phyloP scores from a whole-genome alignment of 2,888 invertebrate genomes.

The Augochlorella aurata region DNA sequence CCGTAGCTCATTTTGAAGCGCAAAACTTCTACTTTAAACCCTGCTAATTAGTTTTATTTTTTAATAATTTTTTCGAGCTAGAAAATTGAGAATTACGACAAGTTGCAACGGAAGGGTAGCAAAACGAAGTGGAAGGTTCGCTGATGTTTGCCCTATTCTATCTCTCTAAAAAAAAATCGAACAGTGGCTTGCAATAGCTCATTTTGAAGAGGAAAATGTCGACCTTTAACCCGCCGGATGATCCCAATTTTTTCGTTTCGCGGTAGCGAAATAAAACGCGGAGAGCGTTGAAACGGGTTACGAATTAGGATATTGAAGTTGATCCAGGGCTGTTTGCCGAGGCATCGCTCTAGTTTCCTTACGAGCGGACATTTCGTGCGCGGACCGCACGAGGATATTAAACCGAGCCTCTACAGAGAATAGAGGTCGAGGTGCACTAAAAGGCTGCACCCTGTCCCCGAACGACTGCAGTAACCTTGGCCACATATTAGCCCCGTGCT shows the following conservation, averaged over 20 bases:
- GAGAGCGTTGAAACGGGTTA: neutral
- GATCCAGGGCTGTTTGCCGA: neutral
- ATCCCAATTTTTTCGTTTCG: neutral
- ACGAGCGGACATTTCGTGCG: conserved; percentile 40
- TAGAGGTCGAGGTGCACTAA: conserved; percentile 36
- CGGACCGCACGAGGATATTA: conserved; percentile 63
- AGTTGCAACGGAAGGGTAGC: too few relatives aligned
- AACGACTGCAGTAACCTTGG: conserved; percentile 34
- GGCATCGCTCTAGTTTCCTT: conserved; percentile 17
- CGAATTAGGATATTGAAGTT: neutral
- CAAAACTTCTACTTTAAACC: too few relatives aligned
- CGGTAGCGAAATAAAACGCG: neutral
- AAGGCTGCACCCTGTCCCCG: conserved; percentile 27
- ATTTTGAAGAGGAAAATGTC: too few relatives aligned
- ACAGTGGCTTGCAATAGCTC: too few relatives aligned
- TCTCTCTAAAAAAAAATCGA: too few relatives aligned
- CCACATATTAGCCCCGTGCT: conserved; percentile 32
- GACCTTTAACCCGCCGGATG: too few relatives aligned
- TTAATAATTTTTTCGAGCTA: too few relatives aligned
- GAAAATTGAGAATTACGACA: too few relatives aligned
- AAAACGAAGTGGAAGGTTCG: too few relatives aligned
- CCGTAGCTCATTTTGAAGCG: too few relatives aligned
- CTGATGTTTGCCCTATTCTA: too few relatives aligned
- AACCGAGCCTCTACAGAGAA: conserved; percentile 43
- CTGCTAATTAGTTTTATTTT: too few relatives aligned